Conservation (phyloP, 2,888 invertebrate species). For the Ophioninae sp. region DNA sequence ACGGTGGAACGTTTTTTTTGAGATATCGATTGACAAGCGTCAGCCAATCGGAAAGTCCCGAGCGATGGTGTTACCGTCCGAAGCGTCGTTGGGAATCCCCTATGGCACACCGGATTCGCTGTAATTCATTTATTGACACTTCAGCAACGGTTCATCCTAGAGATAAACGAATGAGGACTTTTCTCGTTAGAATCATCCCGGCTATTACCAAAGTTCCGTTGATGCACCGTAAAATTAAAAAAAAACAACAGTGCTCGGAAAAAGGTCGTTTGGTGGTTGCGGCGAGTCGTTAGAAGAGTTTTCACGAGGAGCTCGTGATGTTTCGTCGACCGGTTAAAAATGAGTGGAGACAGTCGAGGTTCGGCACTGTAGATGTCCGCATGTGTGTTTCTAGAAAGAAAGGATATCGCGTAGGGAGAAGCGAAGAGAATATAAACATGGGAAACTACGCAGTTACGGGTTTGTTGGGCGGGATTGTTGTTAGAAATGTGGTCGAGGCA, state of each 20-base stretch:
- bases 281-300: not conserved
- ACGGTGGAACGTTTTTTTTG: not conserved
- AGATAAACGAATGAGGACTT: not conserved
- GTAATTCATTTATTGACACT: not conserved
- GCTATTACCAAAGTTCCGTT: not conserved
- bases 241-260: not conserved
- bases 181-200: not conserved
- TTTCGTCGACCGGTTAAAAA: not conserved
- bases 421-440: constrained; percentile 25
- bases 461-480: constrained; percentile 55
- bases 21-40: constrained; percentile 2
- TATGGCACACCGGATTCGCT: not conserved
- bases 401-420: not conserved
- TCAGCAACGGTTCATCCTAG: not conserved
- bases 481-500: constrained; percentile 61
- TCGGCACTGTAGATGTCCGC: not conserved
- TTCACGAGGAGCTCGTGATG: not conserved
- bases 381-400: not conserved
- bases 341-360: not conserved
- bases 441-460: constrained; percentile 34
- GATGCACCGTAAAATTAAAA: not conserved
- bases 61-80: not conserved
- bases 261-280: not conserved
- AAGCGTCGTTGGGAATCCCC: too few species aligned
- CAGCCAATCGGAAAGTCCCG: not conserved